These are phyloP conservation scores for Engraulis encrasicolus DNA, from an alignment of 2,113 vertebrate genomes.

Conservation along the genomic window DNA sequence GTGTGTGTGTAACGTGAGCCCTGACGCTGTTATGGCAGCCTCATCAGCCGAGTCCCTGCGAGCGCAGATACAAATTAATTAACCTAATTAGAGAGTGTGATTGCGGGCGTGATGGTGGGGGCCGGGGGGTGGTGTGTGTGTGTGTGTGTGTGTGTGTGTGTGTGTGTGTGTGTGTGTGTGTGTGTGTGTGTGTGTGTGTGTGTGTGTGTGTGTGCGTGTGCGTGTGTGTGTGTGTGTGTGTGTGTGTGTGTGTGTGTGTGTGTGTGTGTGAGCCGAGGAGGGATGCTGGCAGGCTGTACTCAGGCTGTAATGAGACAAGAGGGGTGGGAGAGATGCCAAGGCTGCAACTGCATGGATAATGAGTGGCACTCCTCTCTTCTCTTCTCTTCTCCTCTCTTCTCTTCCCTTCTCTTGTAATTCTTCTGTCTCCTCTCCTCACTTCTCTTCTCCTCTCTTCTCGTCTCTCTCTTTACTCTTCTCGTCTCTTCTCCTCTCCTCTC, in stretches of 20 bases:
- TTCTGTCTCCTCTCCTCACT: too few relatives aligned
- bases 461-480: constrained; percentile 26
- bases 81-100: constrained; percentile 99
- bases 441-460: constrained; percentile 38
- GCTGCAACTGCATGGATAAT: constrained; percentile 92
- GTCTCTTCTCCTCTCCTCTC: not conserved
- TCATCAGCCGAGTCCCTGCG: constrained; percentile 99
- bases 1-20: constrained; percentile 77
- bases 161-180: constrained; percentile 85
- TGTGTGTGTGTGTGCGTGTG: constrained; percentile 80
- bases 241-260: constrained; percentile 85
- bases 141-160: constrained; percentile 79
- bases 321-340: constrained; percentile 94
- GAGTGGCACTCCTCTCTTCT: constrained; percentile 65
- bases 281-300: constrained; percentile 92
- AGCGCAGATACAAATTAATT: constrained; percentile 99
- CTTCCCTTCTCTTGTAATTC: too few relatives aligned
- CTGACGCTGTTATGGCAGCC: constrained; percentile 92
- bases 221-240: constrained; percentile 76
- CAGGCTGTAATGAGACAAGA: constrained; percentile 93
- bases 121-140: constrained; percentile 72
- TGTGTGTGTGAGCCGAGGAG: constrained; percentile 72
- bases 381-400: constrained; percentile 26
- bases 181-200: constrained; percentile 70
- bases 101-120: constrained; percentile 97